Base-by-base conservation (phyloP, 2,797 vertebrate genomes). In the Falco naumanni region DNA sequence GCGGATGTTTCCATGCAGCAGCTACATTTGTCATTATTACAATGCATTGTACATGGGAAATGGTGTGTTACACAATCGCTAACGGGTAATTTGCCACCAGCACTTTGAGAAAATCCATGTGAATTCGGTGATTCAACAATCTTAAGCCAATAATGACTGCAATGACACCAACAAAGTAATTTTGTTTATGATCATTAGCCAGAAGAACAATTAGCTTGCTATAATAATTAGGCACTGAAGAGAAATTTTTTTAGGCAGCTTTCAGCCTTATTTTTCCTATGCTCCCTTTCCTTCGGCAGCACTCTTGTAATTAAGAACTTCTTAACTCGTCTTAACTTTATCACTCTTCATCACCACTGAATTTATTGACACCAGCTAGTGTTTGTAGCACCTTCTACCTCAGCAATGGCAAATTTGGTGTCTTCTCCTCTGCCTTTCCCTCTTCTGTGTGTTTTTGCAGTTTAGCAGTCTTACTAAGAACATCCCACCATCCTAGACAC, bases 201-300 rank as follows among this genome's bases (percentile, higher is more conserved):
- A 83, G 59, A 96, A 85, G 63, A 95, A 93, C 26, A 89, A 90
- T 82, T 68, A 85, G 56, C 11, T 77, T 84, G 56, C 53, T 95
- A 61, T 45, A 77, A 39, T 84, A 77, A 77, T 91, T 93, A 91
- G 50, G 11, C 39, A n/a, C 63, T 92, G 89, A 94, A 96, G 71
- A 97, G 7, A 72, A 37, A 37, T 37, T 48, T 88, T 86, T 92
- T 68, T 92, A 31, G 50, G 29, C 54, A 54, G 22, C 26, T 92
- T 96, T 84, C 79, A 72, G 60, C n/a, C 47, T 96, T 93, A 31
- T 71, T 96, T 74, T 83, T 72, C 7, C 28, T 53, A 8, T 56
- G 20, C 39, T 85, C 10, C 50, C 29, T 72, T 93, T 90, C 84
- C 69, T 81, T 26, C n/a, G 17, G 3, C 53, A 84, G 37, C 22